Conservation (phyloP, 23 tunicate genomes). For the Corella eumyota region DNA sequence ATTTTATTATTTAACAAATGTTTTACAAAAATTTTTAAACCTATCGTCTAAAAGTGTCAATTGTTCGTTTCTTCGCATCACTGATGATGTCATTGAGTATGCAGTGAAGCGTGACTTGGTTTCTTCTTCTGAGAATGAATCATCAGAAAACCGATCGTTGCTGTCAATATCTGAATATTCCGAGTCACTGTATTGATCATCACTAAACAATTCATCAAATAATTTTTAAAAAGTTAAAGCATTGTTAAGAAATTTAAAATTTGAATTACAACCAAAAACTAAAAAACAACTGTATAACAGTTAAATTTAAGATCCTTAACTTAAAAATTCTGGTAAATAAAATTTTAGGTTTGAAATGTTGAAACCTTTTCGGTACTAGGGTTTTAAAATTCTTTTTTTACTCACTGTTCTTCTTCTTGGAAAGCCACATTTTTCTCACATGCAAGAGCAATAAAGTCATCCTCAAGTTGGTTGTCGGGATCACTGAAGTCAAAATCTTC, state of each 20-base stretch:
- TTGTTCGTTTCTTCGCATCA: constrained; percentile 60
- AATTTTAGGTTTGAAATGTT: too few species aligned
- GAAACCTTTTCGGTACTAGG: too few species aligned
- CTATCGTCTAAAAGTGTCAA: constrained; percentile 62
- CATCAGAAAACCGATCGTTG: constrained; percentile 1
- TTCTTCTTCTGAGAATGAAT: constrained; percentile 48
- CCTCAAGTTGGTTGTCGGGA: constrained; percentile 73
- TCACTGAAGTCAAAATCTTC: constrained; percentile 73
- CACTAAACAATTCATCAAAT: background rate
- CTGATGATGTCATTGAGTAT: constrained; percentile 84
- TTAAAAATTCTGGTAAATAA: too few species aligned
- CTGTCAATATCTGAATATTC: constrained; percentile 4
- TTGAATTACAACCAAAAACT: background rate
- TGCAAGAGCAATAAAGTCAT: constrained; percentile 54
- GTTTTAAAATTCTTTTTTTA: too few species aligned
- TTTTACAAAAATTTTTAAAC: constrained; percentile 50
- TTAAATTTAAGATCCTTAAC: too few species aligned
- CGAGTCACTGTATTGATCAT: constrained; percentile 8
- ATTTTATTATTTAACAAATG: background rate
- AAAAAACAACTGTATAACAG: too few species aligned
- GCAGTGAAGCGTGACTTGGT: constrained; percentile 69
- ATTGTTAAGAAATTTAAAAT: background rate
- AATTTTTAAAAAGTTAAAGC: background rate
- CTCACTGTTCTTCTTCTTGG: too few species aligned
- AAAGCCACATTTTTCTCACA: constrained; percentile 5